Percentiles rank a stretch among this genome's conserved stretches.
These are phyloP conservation scores for Clamator glandarius DNA, from an alignment of 2,797 vertebrate species.

Conservation along the genomic window DNA sequence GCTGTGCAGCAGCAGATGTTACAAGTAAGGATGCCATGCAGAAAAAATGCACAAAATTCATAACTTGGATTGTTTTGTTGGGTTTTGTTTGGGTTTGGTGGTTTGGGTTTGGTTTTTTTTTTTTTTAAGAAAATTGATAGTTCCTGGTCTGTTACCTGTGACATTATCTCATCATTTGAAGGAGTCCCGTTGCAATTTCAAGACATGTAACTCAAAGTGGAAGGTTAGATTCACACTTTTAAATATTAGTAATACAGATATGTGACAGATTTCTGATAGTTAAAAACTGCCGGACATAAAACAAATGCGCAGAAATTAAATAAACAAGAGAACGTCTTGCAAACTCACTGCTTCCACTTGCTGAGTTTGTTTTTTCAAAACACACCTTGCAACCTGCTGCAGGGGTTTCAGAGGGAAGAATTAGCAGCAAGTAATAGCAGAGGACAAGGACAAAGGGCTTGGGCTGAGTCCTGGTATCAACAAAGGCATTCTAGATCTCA, in stretches of 20 bases:
- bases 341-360: background rate
- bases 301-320: background rate
- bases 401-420: background rate
- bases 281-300: background rate
- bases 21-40: background rate
- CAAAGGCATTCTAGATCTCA: background rate
- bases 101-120: background rate
- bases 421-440: background rate
- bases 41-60: background rate
- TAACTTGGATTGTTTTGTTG: background rate
- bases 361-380: background rate
- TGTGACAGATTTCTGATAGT: rapidly evolving
- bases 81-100: no score
- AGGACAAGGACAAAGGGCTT: background rate
- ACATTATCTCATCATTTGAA: background rate
- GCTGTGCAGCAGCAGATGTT: rapidly evolving
- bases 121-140: background rate
- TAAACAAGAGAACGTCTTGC: background rate
- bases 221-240: background rate
- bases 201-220: rapidly evolving
- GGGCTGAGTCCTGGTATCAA: background rate
- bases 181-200: background rate
- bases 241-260: background rate
- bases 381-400: background rate
- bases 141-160: background rate